Evolutionary conservation across 2,113 vertebrate species (phyloP).

Genomic region (Typhlomys cinereus): DNA sequence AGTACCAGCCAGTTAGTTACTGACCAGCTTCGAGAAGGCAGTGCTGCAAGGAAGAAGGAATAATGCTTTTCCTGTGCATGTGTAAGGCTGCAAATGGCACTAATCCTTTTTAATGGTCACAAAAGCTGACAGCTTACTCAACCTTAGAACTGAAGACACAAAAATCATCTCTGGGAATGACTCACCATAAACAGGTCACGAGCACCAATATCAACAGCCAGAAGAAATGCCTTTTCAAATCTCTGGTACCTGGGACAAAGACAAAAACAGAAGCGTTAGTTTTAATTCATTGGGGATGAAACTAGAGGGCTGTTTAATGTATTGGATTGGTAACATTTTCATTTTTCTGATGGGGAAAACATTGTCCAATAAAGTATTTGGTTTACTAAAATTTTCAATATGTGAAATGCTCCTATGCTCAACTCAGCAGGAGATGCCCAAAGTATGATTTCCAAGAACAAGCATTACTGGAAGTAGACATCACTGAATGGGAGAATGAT

Average conservation of each 20-base stretch:
- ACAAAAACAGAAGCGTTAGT: slow-evolving; percentile 6
- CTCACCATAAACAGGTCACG: slow-evolving; percentile 99
- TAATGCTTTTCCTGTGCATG: slow-evolving; percentile 53
- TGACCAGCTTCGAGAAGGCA: slow-evolving; percentile 72
- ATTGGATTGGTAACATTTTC: slow-evolving; percentile 23
- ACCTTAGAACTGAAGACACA: slow-evolving; percentile 57
- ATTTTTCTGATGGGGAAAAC: slow-evolving; percentile 30
- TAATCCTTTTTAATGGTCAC: slow-evolving; percentile 72
- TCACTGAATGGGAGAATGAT: neutral
- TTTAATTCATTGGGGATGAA: slow-evolving; percentile 33
- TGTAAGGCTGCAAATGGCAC: slow-evolving; percentile 67
- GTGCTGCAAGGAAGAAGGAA: slow-evolving; percentile 68
- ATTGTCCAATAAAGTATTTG: slow-evolving; percentile 13
- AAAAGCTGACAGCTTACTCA: slow-evolving; percentile 78
- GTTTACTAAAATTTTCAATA: neutral
- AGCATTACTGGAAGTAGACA: neutral
- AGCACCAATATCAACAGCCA: slow-evolving; percentile 94
- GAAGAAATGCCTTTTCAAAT: slow-evolving; percentile 98
- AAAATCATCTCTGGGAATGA: slow-evolving; percentile 70
- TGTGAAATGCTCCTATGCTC: neutral
- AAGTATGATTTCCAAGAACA: neutral
- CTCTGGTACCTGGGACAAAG: slow-evolving; percentile 90
- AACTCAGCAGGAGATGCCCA: neutral
- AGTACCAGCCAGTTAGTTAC: slow-evolving; percentile 50
- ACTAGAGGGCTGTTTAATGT: neutral